Percentiles rank a stretch among this genome's conserved stretches.
phyloP scores from a whole-genome alignment of 2,888 invertebrate species.

The Ophonus ardosiacus region DNA sequence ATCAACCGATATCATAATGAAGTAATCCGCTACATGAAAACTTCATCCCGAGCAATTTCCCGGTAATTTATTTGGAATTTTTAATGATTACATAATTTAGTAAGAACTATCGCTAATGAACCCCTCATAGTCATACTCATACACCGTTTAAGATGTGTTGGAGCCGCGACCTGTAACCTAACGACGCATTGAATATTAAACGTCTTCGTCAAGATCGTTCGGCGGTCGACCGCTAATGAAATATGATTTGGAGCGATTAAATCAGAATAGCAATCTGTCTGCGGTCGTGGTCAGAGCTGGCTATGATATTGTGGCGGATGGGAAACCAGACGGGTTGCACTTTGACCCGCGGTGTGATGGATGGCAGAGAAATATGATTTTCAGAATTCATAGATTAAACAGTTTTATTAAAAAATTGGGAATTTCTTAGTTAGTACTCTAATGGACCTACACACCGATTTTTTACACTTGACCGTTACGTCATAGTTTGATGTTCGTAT shows the following conservation, averaged over 20 bases:
- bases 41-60: not conserved
- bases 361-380: not conserved
- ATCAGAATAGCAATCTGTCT: conserved; percentile 53
- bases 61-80: not conserved
- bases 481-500: no score
- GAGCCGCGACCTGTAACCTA: conserved; percentile 11
- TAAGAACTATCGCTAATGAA: not conserved
- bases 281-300: not conserved
- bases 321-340: not conserved
- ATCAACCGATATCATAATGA: conserved; percentile 5
- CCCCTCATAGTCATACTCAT: not conserved
- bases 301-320: not conserved
- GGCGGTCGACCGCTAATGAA: conserved; percentile 41
- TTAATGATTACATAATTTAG: conserved; percentile 4
- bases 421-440: no score
- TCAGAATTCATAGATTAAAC: no score
- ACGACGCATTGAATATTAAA: conserved; percentile 17
- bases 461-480: no score
- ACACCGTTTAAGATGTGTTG: not conserved
- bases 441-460: no score
- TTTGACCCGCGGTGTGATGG: not conserved
- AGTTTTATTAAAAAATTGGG: no score
- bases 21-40: not conserved
- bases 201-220: not conserved
- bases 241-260: conserved; percentile 53